Base-by-base conservation (phyloP, 2,113 vertebrate genomes). In the Sminthopsis crassicaudata region DNA sequence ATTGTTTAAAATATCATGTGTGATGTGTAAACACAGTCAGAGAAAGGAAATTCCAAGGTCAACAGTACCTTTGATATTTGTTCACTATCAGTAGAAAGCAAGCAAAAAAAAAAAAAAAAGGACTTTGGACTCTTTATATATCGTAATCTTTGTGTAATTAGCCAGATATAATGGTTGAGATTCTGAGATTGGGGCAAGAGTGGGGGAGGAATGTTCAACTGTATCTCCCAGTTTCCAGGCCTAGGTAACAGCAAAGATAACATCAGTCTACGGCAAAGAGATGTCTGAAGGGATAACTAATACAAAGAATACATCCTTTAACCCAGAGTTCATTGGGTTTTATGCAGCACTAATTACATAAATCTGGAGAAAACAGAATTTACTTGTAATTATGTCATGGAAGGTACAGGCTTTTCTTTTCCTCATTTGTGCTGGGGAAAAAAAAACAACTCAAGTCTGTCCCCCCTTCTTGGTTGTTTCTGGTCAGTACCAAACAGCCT, bases 401-500 rank as follows among this genome's bases (percentile, higher is more conserved):
- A 89, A 93, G 93, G 54, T 2, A 26, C 91, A 91, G 46, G 46
- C 22, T 91, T 91, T 91, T 46, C 8, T 8, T 76, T 46, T 91
- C 60, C 67, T 93, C 53, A 91, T 26, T 51, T 67, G 46, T 3
- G 1, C 27, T 91, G 55, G 94, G 60, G 88, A 88, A 93, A 93
- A 94, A 48, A 54, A 84, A 88, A 67, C 92, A 93, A 51, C 12
- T 0, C 42, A 57, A 89, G 92, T 27, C 48, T 50, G 36, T 93
- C 57, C 51, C 55, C 42, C 93, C 50, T 88, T 30, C 53, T 92
- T 84, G 42, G 54, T 30, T 55, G 89, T 52, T 55, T 94, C n/a
- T 95, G 93, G 90, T 96, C 93, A 76, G 4, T 94, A 36, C 93
- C 67, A 90, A 92, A 90, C 96, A 98, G 97, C 53, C 95, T 89